These are phyloP conservation scores for Papilio aristodemus DNA, from an alignment of 1,140 invertebrate genomes.

Conservation along the genomic window DNA sequence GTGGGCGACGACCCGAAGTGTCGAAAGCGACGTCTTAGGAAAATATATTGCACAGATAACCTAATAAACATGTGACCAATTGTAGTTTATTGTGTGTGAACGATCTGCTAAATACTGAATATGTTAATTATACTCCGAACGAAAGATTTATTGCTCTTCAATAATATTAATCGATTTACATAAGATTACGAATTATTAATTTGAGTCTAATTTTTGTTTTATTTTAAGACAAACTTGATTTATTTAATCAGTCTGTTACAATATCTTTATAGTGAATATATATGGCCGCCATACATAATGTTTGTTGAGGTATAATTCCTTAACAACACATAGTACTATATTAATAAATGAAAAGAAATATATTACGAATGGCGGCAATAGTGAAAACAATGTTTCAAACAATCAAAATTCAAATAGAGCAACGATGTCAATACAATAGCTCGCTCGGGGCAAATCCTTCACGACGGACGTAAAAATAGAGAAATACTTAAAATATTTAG, in stretches of 20 bases:
- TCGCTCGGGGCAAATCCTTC: conserved; percentile 7
- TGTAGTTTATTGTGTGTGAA: conserved; percentile 15
- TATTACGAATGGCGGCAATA: too few species aligned
- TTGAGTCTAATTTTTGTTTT: too few species aligned
- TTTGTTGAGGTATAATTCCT: too few species aligned
- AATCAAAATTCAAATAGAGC: conserved; percentile 7
- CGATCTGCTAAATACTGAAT: conserved; percentile 4
- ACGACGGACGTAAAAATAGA: conserved; percentile 12
- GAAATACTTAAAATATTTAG: background rate
- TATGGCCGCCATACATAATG: too few species aligned
- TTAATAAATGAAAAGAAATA: too few species aligned
- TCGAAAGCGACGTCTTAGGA: background rate
- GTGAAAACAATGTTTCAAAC: background rate
- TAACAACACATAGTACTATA: too few species aligned
- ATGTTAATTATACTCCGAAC: background rate
- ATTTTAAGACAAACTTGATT: too few species aligned
- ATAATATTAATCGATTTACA: background rate
- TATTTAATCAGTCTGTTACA: too few species aligned
- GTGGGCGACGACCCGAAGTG: conserved; percentile 15
- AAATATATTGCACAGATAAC: conserved; percentile 22
- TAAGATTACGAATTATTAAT: background rate
- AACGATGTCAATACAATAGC: conserved; percentile 22
- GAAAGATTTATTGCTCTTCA: background rate
- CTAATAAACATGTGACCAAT: conserved; percentile 7
- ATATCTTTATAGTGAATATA: too few species aligned